A percentile compares a stretch with the other conserved stretches of the same genome.
These are phyloP conservation scores for Lepidiolamprologus cunningtoni DNA, from an alignment of 2,113 vertebrate genomes.

Conservation along the genomic window DNA sequence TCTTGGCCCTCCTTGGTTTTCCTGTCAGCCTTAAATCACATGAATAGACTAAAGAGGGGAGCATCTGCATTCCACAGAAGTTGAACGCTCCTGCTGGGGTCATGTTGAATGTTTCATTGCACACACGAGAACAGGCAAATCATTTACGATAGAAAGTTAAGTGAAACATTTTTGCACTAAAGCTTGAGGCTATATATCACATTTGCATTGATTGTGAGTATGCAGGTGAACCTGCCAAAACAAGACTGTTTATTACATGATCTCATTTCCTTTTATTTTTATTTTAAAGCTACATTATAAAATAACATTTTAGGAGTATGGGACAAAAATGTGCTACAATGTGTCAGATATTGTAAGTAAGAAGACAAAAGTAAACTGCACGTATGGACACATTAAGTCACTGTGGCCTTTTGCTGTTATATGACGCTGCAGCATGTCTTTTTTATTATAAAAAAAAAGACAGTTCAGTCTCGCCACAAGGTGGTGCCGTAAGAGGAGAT, in stretches of 20 bases:
- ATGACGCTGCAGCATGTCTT: not conserved
- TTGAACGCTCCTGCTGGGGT: not conserved
- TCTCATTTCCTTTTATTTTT: not conserved
- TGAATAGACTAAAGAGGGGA: constrained; percentile 32
- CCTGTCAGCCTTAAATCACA: constrained; percentile 55
- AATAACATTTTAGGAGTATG: not conserved
- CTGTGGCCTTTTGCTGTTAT: not conserved
- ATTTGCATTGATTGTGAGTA: not conserved
- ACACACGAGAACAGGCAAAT: not conserved
- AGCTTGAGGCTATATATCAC: not conserved
- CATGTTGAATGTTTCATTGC: constrained; percentile 15
- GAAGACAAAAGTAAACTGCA: not conserved
- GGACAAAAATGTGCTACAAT: not conserved
- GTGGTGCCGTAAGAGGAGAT: constrained; percentile 71
- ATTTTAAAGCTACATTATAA: not conserved
- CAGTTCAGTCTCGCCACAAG: constrained; percentile 58
- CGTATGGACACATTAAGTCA: not conserved
- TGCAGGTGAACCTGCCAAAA: not conserved
- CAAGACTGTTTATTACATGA: not conserved
- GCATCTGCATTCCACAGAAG: constrained; percentile 52
- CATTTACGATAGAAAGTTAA: not conserved
- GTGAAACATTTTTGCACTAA: not conserved
- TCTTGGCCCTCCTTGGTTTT: constrained; percentile 23
- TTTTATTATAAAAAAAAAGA: not conserved
- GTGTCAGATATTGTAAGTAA: not conserved